A percentile compares a stretch with the other conserved stretches of the same genome.
Conservation (phyloP, 1,140 invertebrate species). For the Anagrus nilaparvatae region DNA sequence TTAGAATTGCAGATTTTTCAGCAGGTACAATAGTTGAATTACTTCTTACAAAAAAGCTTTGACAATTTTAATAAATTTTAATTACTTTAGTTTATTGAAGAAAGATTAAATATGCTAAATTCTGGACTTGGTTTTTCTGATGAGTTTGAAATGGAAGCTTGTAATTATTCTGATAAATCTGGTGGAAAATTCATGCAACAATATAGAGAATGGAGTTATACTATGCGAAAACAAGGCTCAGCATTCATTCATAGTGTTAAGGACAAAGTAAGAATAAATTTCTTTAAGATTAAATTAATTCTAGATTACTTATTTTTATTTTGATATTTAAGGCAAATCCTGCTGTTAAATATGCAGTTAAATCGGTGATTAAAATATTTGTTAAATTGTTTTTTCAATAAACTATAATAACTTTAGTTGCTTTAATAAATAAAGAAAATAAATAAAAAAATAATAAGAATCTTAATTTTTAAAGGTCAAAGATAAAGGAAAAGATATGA, state of each 20-base stretch:
- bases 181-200: constrained; percentile 66
- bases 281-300: neutral
- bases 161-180: constrained; percentile 72
- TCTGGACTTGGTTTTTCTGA: constrained; percentile 83
- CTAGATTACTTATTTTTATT: neutral
- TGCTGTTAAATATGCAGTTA: constrained; percentile 69
- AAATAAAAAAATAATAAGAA: neutral
- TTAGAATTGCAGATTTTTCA: constrained; percentile 89
- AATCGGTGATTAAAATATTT: constrained; percentile 55
- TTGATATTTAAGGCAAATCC: constrained; percentile 57
- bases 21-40: constrained; percentile 52
- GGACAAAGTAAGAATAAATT: constrained; percentile 49
- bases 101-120: constrained; percentile 80
- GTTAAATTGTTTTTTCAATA: no score
- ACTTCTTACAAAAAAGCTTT: neutral
- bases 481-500: constrained; percentile 63
- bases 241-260: constrained; percentile 67
- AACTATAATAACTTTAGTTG: neutral
- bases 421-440: constrained; percentile 4
- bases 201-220: constrained; percentile 62
- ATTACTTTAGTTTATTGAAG: constrained; percentile 74
- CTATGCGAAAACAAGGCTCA: constrained; percentile 55
- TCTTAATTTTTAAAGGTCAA: constrained; percentile 49
- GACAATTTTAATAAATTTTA: neutral
- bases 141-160: constrained; percentile 87